These are phyloP conservation scores for Zoanthus sociatus DNA, from an alignment of 92 coral and sea anemone genomes.

Conservation along the genomic window DNA sequence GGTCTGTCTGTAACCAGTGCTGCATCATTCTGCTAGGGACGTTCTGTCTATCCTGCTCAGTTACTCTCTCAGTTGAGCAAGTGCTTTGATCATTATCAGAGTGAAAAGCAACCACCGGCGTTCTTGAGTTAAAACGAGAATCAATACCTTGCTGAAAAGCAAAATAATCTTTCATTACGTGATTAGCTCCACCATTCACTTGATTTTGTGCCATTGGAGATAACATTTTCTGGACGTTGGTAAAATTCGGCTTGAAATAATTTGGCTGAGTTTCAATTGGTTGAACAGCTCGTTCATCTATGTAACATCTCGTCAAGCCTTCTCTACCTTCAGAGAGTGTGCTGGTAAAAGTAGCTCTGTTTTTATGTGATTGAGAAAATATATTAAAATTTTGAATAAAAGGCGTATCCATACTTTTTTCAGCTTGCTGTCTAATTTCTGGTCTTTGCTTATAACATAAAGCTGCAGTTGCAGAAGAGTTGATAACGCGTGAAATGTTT, in stretches of 20 bases:
- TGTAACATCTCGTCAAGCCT: not conserved
- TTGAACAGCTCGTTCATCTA: not conserved
- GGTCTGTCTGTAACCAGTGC: constrained; percentile 33
- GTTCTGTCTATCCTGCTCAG: not conserved
- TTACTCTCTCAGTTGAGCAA: not conserved
- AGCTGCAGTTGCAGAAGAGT: no score
- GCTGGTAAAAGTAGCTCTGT: not conserved
- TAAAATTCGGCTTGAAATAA: not conserved
- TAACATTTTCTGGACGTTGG: not conserved
- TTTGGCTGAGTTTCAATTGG: not conserved
- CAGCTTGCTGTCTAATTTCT: not conserved
- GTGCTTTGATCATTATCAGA: not conserved
- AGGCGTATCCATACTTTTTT: not conserved
- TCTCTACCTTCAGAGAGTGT: not conserved
- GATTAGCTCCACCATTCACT: not conserved
- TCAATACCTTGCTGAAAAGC: not conserved
- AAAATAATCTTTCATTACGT: not conserved
- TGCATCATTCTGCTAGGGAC: not conserved
- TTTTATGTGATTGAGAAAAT: not conserved
- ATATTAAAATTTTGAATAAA: not conserved
- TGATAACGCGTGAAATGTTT: not conserved
- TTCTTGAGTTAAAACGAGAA: not conserved
- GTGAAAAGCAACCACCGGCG: not conserved
- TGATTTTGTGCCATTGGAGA: not conserved
- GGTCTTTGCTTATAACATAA: not conserved